Base-by-base conservation (phyloP, 2,888 invertebrate genomes). In the Drosophila flavopinicola region DNA sequence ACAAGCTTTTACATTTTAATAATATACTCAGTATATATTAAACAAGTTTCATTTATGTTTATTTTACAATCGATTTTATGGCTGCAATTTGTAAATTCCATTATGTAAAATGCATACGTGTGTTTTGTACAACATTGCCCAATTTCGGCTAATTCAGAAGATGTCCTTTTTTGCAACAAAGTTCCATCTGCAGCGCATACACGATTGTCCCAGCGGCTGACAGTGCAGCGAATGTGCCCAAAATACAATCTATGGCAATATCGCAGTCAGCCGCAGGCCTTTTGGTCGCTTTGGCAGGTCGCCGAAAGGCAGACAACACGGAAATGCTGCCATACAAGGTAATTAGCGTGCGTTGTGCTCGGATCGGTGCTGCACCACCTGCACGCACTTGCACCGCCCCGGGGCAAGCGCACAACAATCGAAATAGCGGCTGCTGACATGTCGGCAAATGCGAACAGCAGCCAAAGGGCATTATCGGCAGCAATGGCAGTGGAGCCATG, bases 401-500 rank as follows among this genome's bases (percentile, higher is more conserved):
- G n/a, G 38, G 35, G 25, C 49, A 53, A 53, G 51, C 30, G 58
- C 35, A 59, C 58, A 41, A 64, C 67, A 67, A 66, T 65, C 67
- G 72, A 49, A 67, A 60, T 59, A 58, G 57, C 59, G 67, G 66
- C 49, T 53, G 58, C 38, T 60, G 67, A 75, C 75, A 75, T 78
- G 61, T 41, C 48, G 64, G 64, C 52, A 73, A 78, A 85, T 73
- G 83, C 64, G 61, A 66, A 79, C 75, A 66, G 75, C 65, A 63
- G 72, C 78, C 85, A 48, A 68, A 49, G 57, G 73, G 73, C 65
- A 69, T 66, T 61, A 60, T 51, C 63, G 54, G 48, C 32, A 59
- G 49, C 56, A 38, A 24, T 23, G 33, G 38, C 45, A 52, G 27
- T 38, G 15, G 30, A 29, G 20, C 20, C 20, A 20, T 30, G 20